Conservation (phyloP, 2,888 invertebrate species). For the Tetranychus piercei region DNA sequence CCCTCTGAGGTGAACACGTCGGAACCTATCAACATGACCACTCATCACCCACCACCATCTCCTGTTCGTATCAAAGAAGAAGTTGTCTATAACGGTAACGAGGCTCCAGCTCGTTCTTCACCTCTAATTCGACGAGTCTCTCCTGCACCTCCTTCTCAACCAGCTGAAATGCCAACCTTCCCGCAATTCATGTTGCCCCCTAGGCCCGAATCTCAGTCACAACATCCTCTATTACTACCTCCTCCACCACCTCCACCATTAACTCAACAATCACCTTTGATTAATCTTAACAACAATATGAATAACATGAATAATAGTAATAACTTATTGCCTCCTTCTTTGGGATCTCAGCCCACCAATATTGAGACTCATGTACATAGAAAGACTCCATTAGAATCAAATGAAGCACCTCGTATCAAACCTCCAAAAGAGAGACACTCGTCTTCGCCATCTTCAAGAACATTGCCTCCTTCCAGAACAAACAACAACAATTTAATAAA, state of each 20-base stretch:
- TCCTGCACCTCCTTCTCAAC: constrained; percentile 1
- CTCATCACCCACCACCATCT: background rate
- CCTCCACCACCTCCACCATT: too few relatives aligned
- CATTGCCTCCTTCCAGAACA: background rate
- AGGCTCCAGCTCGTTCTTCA: background rate
- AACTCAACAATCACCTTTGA: too few relatives aligned
- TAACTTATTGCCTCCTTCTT: too few relatives aligned
- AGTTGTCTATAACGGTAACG: background rate
- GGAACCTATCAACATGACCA: too few relatives aligned
- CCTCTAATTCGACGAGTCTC: background rate
- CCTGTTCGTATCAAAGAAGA: constrained; percentile 11
- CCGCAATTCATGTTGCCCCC: background rate
- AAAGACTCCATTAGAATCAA: too few relatives aligned
- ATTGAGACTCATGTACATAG: too few relatives aligned
- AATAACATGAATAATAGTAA: too few relatives aligned
- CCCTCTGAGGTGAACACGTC: too few relatives aligned
- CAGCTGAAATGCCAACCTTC: background rate
- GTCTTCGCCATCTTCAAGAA: background rate
- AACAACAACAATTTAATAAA: background rate
- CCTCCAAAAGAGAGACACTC: background rate
- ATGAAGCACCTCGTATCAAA: background rate
- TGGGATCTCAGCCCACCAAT: too few relatives aligned
- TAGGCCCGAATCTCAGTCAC: background rate
- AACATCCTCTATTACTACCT: too few relatives aligned
- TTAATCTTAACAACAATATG: too few relatives aligned